Percentiles rank a stretch among this genome's conserved stretches.
Evolutionary conservation across 1,140 invertebrate genomes (phyloP).

Genomic region (Aculops lycopersici): DNA sequence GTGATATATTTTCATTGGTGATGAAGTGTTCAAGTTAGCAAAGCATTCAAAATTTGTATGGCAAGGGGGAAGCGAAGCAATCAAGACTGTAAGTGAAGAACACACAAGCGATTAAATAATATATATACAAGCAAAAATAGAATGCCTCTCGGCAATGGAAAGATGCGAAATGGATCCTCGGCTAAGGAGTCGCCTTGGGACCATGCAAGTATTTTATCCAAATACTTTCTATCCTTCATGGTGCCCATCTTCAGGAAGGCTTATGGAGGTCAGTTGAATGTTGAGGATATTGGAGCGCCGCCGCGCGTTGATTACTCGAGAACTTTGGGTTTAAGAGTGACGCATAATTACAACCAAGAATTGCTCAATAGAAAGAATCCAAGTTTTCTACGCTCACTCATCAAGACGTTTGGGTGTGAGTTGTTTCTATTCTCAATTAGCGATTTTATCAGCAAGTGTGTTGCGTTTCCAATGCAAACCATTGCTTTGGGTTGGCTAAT

Average conservation of each 20-base stretch:
- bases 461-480: not conserved
- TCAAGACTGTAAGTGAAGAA: too few relatives aligned
- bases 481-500: slow-evolving; percentile 1
- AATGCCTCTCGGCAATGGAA: too few relatives aligned
- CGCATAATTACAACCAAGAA: not conserved
- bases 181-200: too few relatives aligned
- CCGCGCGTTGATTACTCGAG: not conserved
- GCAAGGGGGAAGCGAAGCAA: too few relatives aligned
- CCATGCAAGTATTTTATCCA: too few relatives aligned
- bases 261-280: not conserved
- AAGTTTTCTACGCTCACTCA: slow-evolving; percentile 4
- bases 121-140: too few relatives aligned
- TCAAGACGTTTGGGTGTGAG: slow-evolving; percentile 4
- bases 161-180: too few relatives aligned
- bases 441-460: slow-evolving; percentile 1
- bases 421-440: slow-evolving; percentile 1
- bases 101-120: too few relatives aligned
- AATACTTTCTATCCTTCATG: not conserved
- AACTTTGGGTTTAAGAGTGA: not conserved
- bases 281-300: not conserved
- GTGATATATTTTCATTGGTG: too few relatives aligned
- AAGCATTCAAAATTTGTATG: too few relatives aligned
- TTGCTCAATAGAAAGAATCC: not conserved
- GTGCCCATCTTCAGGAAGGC: not conserved
- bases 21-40: too few relatives aligned